These are phyloP conservation scores for Eupeodes luniger DNA, from an alignment of 2,888 invertebrate genomes.

Conservation along the genomic window DNA sequence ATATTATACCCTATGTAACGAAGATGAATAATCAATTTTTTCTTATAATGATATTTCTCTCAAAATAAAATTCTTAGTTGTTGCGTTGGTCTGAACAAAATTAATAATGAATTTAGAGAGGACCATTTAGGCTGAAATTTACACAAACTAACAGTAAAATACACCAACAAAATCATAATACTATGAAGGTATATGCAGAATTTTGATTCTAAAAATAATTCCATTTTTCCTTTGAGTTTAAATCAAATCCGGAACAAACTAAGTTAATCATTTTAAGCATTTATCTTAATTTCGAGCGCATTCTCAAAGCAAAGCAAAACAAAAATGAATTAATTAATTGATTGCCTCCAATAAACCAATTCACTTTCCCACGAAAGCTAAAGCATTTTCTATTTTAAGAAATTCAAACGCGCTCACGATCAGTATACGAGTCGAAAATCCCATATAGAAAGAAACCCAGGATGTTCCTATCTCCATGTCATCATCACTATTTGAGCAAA, in stretches of 20 bases:
- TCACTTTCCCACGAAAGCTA: slow-evolving; percentile 38
- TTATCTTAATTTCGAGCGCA: slow-evolving; percentile 62
- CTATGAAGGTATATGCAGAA: no score
- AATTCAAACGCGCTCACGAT: slow-evolving; percentile 1
- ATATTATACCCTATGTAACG: no score
- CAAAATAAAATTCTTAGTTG: no score
- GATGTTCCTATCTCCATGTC: slow-evolving; percentile 68
- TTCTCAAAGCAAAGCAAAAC: background rate
- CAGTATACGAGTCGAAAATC: background rate
- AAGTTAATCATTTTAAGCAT: slow-evolving; percentile 63
- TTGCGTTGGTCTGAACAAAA: no score
- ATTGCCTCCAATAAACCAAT: slow-evolving; percentile 47
- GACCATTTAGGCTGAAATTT: no score
- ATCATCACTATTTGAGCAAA: slow-evolving; percentile 60
- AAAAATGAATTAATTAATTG: slow-evolving; percentile 62
- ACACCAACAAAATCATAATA: no score
- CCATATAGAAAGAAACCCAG: slow-evolving; percentile 12
- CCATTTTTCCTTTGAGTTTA: background rate
- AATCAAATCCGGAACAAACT: slow-evolving; percentile 58
- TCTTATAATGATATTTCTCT: no score
- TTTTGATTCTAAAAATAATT: background rate
- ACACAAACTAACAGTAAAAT: no score
- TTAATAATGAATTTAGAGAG: no score
- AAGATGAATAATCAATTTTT: no score
- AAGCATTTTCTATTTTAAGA: slow-evolving; percentile 54